Evolutionary conservation across 1,140 invertebrate genomes (phyloP), one percentile per base, ranked within the genome.

Genomic region (Bilobella aurantiaca): DNA sequence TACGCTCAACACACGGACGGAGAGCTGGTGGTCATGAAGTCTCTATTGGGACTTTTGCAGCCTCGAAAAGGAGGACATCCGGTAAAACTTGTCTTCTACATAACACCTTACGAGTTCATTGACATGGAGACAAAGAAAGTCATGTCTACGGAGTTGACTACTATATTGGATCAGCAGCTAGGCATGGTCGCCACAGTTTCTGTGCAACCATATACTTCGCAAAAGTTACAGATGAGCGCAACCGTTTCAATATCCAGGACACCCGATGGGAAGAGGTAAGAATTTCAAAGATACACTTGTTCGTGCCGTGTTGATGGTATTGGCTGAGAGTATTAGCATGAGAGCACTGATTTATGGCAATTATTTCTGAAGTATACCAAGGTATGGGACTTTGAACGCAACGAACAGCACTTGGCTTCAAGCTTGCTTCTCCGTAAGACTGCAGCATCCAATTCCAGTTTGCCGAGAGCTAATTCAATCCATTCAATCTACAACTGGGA

Each of bases 71-170:
- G 81, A 72, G 82, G 91, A 34, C 91, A 94, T 76, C 88, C 93
- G 0, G 91, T 96, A 88, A 90, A 90, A 73, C 77, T 97, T 16
- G 94, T 90, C 0, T 98, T 95, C 77, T 96, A 96, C 76, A 89
- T 96, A 23, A 90, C 91, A n/a, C 92, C 92, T 0, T 96, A 95
- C 76, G 91, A 96, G 76, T 79, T 96, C 21, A 79, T 95, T 68
- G 87, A 94, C 78, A 81, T 84, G 63, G 85, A 86, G 66, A 83
- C 81, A 65, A 85, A 85, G 73, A 83, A 83, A n/a, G 82, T 86
- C 18, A 83, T 89, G 74, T 83, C 85, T 18, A 79, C 93, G 63
- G 89, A 85, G 62, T 80, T 85, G 21, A 89, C 92, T 71, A 80
- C 81, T 63, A 83, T 89, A 59, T 80, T 85, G 57, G 84, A 84